Conservation (phyloP, 2,888 invertebrate genomes). For the Mystacides longicornis region DNA sequence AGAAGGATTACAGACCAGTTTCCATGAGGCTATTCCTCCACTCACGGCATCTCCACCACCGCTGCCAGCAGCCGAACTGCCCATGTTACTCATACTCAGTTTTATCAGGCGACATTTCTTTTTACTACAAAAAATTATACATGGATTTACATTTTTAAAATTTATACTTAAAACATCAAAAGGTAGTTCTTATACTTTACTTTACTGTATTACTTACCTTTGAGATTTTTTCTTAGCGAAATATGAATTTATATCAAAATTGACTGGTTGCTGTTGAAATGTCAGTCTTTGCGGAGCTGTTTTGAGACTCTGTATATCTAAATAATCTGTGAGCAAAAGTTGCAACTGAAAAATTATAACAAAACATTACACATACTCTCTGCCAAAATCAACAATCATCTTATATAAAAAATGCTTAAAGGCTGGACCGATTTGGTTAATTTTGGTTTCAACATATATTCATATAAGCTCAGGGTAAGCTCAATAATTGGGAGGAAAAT, state of each 20-base stretch:
- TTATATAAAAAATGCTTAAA: no score
- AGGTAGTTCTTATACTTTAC: background rate
- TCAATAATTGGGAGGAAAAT: no score
- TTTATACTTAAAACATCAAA: constrained; percentile 3
- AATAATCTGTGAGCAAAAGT: constrained; percentile 74
- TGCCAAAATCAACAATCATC: background rate
- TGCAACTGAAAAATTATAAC: constrained; percentile 74
- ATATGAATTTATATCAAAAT: constrained; percentile 49
- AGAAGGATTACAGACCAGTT: constrained; percentile 67
- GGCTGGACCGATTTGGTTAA: no score
- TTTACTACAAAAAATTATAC: constrained; percentile 35
- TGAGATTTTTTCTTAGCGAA: constrained; percentile 45
- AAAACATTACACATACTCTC: background rate
- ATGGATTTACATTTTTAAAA: background rate
- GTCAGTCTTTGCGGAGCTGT: constrained; percentile 47
- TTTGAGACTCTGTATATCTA: constrained; percentile 75
- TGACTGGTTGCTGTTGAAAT: constrained; percentile 36
- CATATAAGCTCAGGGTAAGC: no score
- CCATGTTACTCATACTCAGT: constrained; percentile 35
- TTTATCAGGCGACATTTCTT: constrained; percentile 55
- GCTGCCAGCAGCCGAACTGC: constrained; percentile 7
- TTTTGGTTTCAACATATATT: no score
- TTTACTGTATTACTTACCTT: constrained; percentile 21
- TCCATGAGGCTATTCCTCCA: constrained; percentile 16
- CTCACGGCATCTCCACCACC: constrained; percentile 6